Evolutionary conservation across 2,113 vertebrate genomes (phyloP).

Genomic region (Leptocoma aspasia): DNA sequence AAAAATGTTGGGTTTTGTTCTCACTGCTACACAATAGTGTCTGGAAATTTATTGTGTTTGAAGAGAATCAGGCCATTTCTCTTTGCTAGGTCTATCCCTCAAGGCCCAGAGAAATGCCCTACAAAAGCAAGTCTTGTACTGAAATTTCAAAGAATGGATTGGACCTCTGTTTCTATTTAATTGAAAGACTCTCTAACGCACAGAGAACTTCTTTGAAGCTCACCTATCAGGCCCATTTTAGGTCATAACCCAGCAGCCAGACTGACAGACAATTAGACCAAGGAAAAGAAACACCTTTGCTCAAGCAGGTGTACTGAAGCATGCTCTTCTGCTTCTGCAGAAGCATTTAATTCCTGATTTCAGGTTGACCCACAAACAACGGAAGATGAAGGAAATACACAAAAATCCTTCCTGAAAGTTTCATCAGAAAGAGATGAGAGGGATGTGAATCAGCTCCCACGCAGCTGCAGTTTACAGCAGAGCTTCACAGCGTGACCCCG

Average conservation of each 20-base stretch:
- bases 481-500: background rate
- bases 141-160: background rate
- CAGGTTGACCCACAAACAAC: background rate
- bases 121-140: background rate
- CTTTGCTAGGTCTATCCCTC: background rate
- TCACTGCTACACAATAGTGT: rapidly evolving
- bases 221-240: background rate
- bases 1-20: background rate
- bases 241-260: background rate
- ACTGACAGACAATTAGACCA: background rate
- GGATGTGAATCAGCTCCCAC: constrained; percentile 32
- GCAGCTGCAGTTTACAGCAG: constrained; percentile 26
- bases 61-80: background rate
- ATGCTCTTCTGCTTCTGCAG: background rate
- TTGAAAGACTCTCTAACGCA: background rate
- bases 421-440: background rate
- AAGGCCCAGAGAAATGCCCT: background rate
- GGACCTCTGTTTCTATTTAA: background rate
- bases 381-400: background rate
- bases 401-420: background rate
- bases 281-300: background rate
- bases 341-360: background rate
- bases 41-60: background rate
- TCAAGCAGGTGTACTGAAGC: background rate
- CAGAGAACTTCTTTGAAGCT: background rate